A percentile compares a stretch with the other conserved stretches of the same genome.
Evolutionary conservation across 2,888 invertebrate species (phyloP).

Genomic region (Poecilus cupreus): DNA sequence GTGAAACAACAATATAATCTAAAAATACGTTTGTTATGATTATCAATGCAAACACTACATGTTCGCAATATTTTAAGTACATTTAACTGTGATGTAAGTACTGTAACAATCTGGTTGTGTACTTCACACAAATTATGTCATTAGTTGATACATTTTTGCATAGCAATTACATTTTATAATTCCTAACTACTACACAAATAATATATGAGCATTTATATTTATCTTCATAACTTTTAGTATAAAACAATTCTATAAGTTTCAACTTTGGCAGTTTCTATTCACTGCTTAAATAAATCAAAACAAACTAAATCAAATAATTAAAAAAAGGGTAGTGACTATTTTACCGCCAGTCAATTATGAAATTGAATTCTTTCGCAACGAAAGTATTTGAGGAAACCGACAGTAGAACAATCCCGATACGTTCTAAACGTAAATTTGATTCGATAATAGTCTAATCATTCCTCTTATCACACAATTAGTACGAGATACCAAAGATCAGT

Average conservation of each 20-base stretch:
- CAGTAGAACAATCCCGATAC: background rate
- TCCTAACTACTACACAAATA: constrained; percentile 58
- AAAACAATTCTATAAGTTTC: constrained; percentile 41
- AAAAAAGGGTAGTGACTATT: background rate
- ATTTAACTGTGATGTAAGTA: constrained; percentile 58
- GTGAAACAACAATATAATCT: constrained; percentile 59
- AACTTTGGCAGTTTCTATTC: constrained; percentile 32
- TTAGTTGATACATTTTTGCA: constrained; percentile 66
- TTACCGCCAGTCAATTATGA: background rate
- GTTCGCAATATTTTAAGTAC: constrained; percentile 51
- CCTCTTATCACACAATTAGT: constrained; percentile 58
- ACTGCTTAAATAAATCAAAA: constrained; percentile 19
- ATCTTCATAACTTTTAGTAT: constrained; percentile 43
- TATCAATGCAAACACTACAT: constrained; percentile 54
- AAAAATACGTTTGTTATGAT: constrained; percentile 59
- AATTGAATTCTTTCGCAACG: too few relatives aligned
- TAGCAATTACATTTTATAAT: constrained; percentile 70
- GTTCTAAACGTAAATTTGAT: constrained; percentile 38
- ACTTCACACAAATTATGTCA: constrained; percentile 50
- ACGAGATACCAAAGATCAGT: constrained; percentile 58
- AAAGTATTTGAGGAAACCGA: too few relatives aligned
- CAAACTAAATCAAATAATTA: background rate
- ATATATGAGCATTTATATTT: constrained; percentile 57
- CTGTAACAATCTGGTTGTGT: constrained; percentile 44
- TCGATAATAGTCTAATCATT: constrained; percentile 49